Percentiles rank a stretch among this genome's conserved stretches.
phyloP scores from a whole-genome alignment of 2,797 vertebrate genomes.

The Lophius americanus region DNA sequence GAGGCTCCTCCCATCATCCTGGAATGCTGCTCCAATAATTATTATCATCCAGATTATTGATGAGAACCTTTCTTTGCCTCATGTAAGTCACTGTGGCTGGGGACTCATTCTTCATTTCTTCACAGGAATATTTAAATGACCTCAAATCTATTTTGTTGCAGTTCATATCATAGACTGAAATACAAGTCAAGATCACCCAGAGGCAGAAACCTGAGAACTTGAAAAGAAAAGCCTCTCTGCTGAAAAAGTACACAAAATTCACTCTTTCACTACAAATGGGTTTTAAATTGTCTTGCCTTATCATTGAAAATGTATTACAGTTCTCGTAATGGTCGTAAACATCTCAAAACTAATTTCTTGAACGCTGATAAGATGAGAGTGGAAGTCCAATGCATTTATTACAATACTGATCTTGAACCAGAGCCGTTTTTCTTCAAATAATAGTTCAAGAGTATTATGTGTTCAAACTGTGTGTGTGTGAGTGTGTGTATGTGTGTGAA shows the following conservation, averaged over 20 bases:
- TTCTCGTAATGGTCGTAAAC: constrained; percentile 14
- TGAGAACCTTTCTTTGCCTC: constrained; percentile 34
- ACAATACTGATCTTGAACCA: not conserved
- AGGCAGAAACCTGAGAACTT: constrained; percentile 12
- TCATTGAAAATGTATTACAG: constrained; percentile 18
- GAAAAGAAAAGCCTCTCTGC: constrained; percentile 12
- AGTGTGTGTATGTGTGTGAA: too few relatives aligned
- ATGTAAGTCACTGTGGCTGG: constrained; percentile 24
- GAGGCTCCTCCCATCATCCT: constrained; percentile 31
- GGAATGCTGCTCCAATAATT: constrained; percentile 38
- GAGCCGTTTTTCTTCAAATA: constrained; percentile 5
- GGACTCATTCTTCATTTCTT: constrained; percentile 35
- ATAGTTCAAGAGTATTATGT: not conserved
- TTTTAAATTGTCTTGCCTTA: constrained; percentile 13
- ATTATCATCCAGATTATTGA: constrained; percentile 54
- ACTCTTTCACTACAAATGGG: constrained; percentile 5
- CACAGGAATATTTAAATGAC: constrained; percentile 27
- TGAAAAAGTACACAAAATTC: constrained; percentile 12
- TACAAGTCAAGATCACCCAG: not conserved
- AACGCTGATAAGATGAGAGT: not conserved
- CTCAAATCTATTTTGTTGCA: constrained; percentile 23
- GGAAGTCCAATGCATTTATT: constrained; percentile 1
- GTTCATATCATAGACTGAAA: not conserved
- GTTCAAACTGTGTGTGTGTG: not conserved
- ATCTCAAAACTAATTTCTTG: constrained; percentile 13